Evolutionary conservation across 2,113 vertebrate species (phyloP), one percentile per base, ranked within the genome.

Genomic region (Menidia beryllina): DNA sequence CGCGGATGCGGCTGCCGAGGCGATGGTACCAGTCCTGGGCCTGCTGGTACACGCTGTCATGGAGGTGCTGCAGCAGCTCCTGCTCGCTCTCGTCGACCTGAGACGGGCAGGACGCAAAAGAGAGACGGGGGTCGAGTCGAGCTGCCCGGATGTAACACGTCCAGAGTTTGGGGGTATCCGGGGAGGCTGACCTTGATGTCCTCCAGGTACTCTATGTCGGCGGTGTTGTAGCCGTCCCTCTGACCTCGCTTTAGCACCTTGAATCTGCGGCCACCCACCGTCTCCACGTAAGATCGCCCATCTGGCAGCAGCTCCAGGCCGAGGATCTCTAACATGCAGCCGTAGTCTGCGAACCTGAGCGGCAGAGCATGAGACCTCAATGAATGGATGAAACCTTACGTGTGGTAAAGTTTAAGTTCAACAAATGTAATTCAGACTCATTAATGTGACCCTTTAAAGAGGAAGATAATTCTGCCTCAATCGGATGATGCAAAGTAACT

Each of bases 181-280:
- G 20, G 47, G 6, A 51, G 7, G 2, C 86, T 61, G 14, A 97
- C 95, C 93, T 93, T 95, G 60, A 86, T 88, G 73, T 96, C 96
- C 66, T 95, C 94, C 77, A 97, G 86, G 78, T 93, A 96, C 79
- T 97, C 95, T 0, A 97, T 92, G 64, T 97, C 95, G 0, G 96
- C 96, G 0, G 95, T 97, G 89, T 97, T 93, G 87, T 97, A 97
- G 34, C 96, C 96, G 0, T 97, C 96, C 64, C 94, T 88, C 71
- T 94, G 94, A 0, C 94, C 91, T 2, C 96, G 92, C 73, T 88
- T 93, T 26, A 96, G 77, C 67, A 97, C 95, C 5, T 89, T 92
- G 87, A 97, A 97, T 50, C 95, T 91, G 64, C 75, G 94, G 68
- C 92, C 83, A 9, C 96, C 96, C 0, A 95, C 19, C 0, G 95